Conservation (phyloP, 2,888 invertebrate genomes). For the Nemoura dubitans region DNA sequence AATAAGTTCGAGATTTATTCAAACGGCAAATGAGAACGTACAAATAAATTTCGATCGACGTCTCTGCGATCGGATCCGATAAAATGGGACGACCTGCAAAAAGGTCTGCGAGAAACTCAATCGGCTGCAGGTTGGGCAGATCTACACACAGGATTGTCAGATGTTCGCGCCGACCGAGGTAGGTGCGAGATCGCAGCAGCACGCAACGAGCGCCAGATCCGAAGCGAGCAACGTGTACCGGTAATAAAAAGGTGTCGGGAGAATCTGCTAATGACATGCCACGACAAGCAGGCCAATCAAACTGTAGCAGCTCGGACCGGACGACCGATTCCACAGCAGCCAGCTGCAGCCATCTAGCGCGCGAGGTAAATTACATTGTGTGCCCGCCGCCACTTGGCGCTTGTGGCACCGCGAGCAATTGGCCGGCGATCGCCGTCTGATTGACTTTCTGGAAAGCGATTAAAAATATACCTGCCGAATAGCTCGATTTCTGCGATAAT, state of each 20-base stretch:
- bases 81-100: constrained; percentile 16
- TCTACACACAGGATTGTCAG: no score
- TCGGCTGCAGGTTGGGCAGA: not conserved
- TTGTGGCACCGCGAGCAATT: no score
- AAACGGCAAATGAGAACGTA: constrained; percentile 4
- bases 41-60: constrained; percentile 7
- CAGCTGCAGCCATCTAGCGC: no score
- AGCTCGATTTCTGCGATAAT: not conserved
- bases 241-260: constrained; percentile 28
- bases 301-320: not conserved
- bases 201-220: no score
- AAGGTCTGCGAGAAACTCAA: not conserved
- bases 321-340: not conserved
- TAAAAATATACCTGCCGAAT: not conserved
- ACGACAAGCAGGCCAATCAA: not conserved
- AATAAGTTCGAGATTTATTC: not conserved
- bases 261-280: constrained; percentile 27
- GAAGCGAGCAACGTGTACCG: not conserved
- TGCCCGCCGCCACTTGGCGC: no score
- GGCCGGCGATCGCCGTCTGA: no score
- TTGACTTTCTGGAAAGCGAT: not conserved
- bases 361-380: no score
- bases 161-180: no score
- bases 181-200: no score
- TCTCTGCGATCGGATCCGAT: not conserved